Percentiles rank a stretch among this genome's conserved stretches.
Conservation (phyloP, 2,888 invertebrate species). For the Harpalus rubripes region DNA sequence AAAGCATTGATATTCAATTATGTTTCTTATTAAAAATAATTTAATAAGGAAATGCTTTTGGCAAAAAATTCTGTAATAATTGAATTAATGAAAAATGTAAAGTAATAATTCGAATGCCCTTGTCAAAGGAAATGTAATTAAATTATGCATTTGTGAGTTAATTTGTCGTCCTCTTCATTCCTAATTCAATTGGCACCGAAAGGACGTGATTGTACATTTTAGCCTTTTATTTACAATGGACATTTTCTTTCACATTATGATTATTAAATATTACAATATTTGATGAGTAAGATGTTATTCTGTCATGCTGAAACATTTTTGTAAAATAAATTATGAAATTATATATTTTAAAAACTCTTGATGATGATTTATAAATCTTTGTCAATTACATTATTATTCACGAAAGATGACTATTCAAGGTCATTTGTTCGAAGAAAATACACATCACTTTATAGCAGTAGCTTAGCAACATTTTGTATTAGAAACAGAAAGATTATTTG, state of each 20-base stretch:
- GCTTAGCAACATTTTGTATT: too few species aligned
- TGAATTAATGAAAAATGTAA: conserved; percentile 5
- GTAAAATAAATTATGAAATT: too few species aligned
- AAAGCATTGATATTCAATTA: conserved; percentile 18
- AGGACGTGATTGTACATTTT: background rate
- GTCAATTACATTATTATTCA: too few species aligned
- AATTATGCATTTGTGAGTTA: background rate
- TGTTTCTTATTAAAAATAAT: conserved; percentile 12
- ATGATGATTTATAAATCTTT: too few species aligned
- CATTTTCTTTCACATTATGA: background rate
- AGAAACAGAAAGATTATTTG: too few species aligned
- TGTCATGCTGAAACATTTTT: too few species aligned
- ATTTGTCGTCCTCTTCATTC: background rate
- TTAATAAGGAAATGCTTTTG: conserved; percentile 7
- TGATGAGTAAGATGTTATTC: too few species aligned
- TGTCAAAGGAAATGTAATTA: conserved; percentile 2
- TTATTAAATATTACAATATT: background rate
- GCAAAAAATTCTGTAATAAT: conserved; percentile 11
- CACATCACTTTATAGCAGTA: too few species aligned
- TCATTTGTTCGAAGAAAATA: too few species aligned
- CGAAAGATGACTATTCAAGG: too few species aligned
- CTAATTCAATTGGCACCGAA: background rate
- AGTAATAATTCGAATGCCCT: background rate
- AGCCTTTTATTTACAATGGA: background rate
- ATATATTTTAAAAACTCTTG: too few species aligned